Base-by-base conservation (phyloP, 2,888 invertebrate genomes). In the Steinernema hermaphroditum region DNA sequence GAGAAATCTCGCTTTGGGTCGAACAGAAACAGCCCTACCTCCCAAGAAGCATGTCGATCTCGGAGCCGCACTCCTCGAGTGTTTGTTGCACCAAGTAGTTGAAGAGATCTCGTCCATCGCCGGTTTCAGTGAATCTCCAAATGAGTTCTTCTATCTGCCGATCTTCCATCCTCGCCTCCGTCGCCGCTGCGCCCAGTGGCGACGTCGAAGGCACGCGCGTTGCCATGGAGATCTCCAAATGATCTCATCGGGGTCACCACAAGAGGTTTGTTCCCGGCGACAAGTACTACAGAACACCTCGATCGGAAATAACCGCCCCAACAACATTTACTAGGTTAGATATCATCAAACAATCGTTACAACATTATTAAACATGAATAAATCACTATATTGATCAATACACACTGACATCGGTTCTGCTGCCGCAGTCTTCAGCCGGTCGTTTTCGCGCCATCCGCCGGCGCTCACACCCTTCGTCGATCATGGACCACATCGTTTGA, bases 91-190 rank as follows among this genome's bases (percentile, higher is more conserved):
- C 62, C 16, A 62, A 29, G 62, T 62, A 62, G 14, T 62, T 34
- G 62, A 62, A 62, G 62, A 62, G 62, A 32, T 62, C 62, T 29
- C 62, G 62, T 12, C 62, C 62, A 16, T 62, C 62, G 32, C 62
- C 62, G 12, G 62, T 32, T 62, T 62, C 62, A 16, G 62, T 32
- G 27, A 62, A 62, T 2, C 62, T 9, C 62, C 62, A 62, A 32
- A 62, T 24, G 1, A 62, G 62, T n/a, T 62, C 62, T 16, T 62
- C 62, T 14, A 62, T 32, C 62, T 62, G 62, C 12, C 62, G 62
- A 32, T 62, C 62, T 32, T 62, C 62, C 62, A 62, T 62, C 12
- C 29, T 22, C n/a, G 46, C 4, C 46, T 46, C 46, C 22, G 16
- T 41, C 9, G 43, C n/a, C 43, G 43, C 8, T 22, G 2, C 22